Percentiles rank a stretch among this genome's conserved stretches.
Evolutionary conservation across 2,797 vertebrate genomes (phyloP).

Genomic region (Pseudochromis fuscus): DNA sequence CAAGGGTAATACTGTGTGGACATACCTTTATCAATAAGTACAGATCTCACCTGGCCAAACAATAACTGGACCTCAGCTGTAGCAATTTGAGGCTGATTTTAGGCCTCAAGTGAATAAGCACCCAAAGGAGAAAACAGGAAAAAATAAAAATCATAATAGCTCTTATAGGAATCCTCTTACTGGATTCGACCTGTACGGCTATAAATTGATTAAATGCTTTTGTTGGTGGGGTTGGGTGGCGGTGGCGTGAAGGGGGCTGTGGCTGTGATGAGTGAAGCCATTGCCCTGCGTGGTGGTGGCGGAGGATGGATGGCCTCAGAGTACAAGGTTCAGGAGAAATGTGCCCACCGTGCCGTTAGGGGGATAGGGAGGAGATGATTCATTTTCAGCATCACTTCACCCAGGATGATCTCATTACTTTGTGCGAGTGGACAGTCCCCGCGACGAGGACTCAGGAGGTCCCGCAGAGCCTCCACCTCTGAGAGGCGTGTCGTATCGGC

Average conservation of each 20-base stretch:
- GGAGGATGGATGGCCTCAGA: constrained; percentile 74
- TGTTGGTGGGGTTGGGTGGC: constrained; percentile 13
- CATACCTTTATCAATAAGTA: constrained; percentile 66
- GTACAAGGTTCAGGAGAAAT: constrained; percentile 76
- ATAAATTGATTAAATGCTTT: constrained; percentile 60
- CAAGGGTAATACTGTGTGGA: constrained; percentile 56
- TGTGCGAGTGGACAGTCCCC: constrained; percentile 69
- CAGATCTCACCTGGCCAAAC: constrained; percentile 60
- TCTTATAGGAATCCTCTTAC: constrained; percentile 32
- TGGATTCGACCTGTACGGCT: constrained; percentile 28
- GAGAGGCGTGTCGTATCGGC: constrained; percentile 45
- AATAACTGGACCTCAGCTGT: constrained; percentile 49
- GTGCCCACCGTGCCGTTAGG: constrained; percentile 65
- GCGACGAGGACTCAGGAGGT: constrained; percentile 49
- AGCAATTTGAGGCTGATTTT: constrained; percentile 55
- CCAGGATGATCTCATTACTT: constrained; percentile 83
- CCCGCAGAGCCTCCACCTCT: constrained; percentile 34
- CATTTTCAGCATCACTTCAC: constrained; percentile 84
- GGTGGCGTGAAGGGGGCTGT: not conserved
- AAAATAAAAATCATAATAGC: constrained; percentile 34
- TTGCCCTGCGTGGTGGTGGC: constrained; percentile 28
- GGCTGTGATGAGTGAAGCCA: constrained; percentile 61
- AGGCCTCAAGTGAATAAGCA: constrained; percentile 48
- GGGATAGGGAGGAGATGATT: constrained; percentile 79
- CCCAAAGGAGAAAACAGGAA: constrained; percentile 34